Evolutionary conservation across 2,797 vertebrate genomes (phyloP), one percentile per base, ranked within the genome.

Genomic region (Phoebastria nigripes): DNA sequence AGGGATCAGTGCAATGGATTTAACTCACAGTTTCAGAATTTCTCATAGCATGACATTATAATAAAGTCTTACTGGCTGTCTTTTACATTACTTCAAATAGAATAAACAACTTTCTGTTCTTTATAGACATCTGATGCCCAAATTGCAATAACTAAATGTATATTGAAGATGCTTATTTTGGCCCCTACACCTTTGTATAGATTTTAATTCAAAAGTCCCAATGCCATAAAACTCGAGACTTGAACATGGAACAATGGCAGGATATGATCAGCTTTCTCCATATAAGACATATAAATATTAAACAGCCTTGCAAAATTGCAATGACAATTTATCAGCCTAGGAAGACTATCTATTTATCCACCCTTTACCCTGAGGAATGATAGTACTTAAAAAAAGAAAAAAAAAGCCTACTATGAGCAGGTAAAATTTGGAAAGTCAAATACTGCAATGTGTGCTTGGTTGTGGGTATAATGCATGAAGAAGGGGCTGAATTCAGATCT

Each of bases 281-380:
- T 96, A 87, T 62, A 88, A 87, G 89, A 92, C 84, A 59, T 17
- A 93, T 55, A 97, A 96, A 92, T 97, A 97, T 97, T 96, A 97
- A 97, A 97, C 96, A 97, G 93, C 95, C 95, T 96, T 98, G 95
- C 96, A 97, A 97, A 98, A 95, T n/a, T 83, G 87, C 93, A 91
- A 66, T 18, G 78, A 63, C 88, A 89, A 74, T 82, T 87, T 87
- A 83, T 85, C 84, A 96, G 76, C 89, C 81, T 80, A 95, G 94
- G 93, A 96, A 97, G 96, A 96, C 93, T 93, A 90, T 82, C 87
- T 92, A 24, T 54, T 89, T 92, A 81, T 86, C 89, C 82, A 93
- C 31, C 29, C 58, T 89, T 91, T 89, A 91, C 94, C 96, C 89
- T 96, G 96, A 96, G 92, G 78, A 94, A 93, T 95, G 87, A 72